Percentiles rank a stretch among this genome's conserved stretches.
These are phyloP conservation scores for Mamestra brassicae DNA, from an alignment of 2,888 invertebrate genomes.

Conservation along the genomic window DNA sequence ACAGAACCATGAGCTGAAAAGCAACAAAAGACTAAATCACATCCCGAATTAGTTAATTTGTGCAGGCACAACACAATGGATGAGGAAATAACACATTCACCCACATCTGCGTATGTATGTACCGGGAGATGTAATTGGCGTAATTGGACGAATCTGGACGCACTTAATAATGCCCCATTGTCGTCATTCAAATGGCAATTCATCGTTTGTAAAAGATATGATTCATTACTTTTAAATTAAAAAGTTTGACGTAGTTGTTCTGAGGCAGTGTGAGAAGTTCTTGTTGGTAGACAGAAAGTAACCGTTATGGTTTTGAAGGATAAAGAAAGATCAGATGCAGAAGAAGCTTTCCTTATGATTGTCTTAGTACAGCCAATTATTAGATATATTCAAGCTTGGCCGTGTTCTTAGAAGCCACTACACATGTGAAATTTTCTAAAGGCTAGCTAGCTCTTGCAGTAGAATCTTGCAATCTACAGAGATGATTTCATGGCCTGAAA, in stretches of 20 bases:
- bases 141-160: constrained; percentile 90
- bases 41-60: constrained; percentile 89
- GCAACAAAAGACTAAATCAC: constrained; percentile 69
- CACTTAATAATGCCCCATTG: constrained; percentile 89
- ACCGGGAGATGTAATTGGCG: constrained; percentile 90
- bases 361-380: neutral
- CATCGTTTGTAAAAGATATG: constrained; percentile 88
- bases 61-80: constrained; percentile 89
- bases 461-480: too few relatives aligned
- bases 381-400: neutral
- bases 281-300: constrained; percentile 11
- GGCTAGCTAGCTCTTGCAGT: too few relatives aligned
- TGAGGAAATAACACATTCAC: constrained; percentile 88
- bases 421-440: neutral
- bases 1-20: constrained; percentile 57
- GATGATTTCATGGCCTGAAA: too few relatives aligned
- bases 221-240: constrained; percentile 87
- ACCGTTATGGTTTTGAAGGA: neutral
- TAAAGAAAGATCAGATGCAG: neutral
- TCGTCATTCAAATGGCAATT: constrained; percentile 89
- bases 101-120: constrained; percentile 78
- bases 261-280: constrained; percentile 28
- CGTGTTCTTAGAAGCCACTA: neutral
- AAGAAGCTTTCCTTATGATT: neutral
- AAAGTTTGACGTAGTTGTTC: constrained; percentile 73